phyloP scores from a whole-genome alignment of 2,113 vertebrate species.

The Megaceryle maxima region DNA sequence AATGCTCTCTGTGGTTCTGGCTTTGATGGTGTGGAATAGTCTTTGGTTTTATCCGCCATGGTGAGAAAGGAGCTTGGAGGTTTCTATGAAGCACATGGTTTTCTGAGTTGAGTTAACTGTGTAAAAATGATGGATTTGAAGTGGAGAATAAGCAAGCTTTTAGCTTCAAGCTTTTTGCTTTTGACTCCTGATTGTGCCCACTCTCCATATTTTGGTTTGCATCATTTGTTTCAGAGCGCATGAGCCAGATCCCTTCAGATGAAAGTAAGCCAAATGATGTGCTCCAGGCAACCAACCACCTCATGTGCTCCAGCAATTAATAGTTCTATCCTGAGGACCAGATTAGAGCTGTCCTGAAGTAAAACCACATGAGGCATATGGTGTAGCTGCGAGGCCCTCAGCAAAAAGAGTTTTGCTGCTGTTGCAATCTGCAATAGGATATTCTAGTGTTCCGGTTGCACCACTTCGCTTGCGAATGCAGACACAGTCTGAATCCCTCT shows the following conservation, averaged over 20 bases:
- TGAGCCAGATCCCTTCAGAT: not conserved
- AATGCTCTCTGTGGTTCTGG: not conserved
- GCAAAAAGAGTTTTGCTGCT: not conserved
- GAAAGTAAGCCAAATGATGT: not conserved
- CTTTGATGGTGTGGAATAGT: not conserved
- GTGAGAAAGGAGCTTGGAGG: not conserved
- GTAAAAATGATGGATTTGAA: not conserved
- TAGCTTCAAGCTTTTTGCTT: not conserved
- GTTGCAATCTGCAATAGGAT: not conserved
- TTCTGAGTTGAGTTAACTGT: not conserved
- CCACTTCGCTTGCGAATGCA: not conserved
- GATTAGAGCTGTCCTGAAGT: not conserved
- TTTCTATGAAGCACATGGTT: not conserved
- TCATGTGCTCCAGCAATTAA: not conserved
- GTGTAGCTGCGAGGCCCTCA: not conserved
- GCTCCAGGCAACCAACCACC: not conserved
- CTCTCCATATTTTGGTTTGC: not conserved
- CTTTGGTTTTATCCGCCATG: not conserved
- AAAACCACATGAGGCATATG: accelerated
- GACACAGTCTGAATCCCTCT: not conserved
- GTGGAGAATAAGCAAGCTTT: not conserved
- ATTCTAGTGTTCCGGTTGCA: not conserved
- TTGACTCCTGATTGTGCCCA: not conserved
- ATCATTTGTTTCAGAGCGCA: not conserved
- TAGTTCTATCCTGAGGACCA: not conserved